Conservation (phyloP, 2,113 vertebrate genomes). For the Zapornia atra region DNA sequence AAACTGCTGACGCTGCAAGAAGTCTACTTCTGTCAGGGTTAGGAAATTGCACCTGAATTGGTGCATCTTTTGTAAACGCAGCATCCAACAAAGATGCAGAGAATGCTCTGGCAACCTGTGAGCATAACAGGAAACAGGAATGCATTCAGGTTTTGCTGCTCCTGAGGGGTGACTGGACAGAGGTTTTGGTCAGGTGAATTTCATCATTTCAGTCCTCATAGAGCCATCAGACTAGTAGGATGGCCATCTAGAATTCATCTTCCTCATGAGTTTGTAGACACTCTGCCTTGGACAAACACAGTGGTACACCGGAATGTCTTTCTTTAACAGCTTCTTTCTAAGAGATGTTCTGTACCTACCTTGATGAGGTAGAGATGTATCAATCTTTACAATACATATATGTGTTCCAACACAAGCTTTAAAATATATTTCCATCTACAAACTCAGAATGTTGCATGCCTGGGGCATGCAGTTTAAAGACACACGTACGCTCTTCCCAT, state of each 20-base stretch:
- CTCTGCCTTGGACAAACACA: not conserved
- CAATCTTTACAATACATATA: not conserved
- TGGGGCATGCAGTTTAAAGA: not conserved
- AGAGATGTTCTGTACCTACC: not conserved
- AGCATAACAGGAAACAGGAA: not conserved
- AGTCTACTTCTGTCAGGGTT: not conserved
- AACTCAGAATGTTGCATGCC: not conserved
- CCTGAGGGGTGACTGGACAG: not conserved
- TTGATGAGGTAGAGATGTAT: not conserved
- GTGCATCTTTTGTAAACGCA: not conserved
- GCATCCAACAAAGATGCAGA: not conserved
- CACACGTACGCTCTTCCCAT: rapidly evolving
- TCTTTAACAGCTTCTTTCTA: not conserved
- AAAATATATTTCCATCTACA: not conserved
- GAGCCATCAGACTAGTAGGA: not conserved
- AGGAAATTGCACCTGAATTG: not conserved
- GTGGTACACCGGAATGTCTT: not conserved
- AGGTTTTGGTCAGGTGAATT: not conserved
- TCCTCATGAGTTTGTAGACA: not conserved
- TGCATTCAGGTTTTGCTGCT: not conserved
- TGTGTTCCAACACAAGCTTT: not conserved
- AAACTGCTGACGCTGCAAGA: not conserved
- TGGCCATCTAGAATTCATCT: not conserved
- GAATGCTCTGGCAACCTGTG: not conserved
- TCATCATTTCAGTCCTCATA: not conserved